phyloP scores from a whole-genome alignment of 1,140 invertebrate species.

The Metopolophium dirhodum region DNA sequence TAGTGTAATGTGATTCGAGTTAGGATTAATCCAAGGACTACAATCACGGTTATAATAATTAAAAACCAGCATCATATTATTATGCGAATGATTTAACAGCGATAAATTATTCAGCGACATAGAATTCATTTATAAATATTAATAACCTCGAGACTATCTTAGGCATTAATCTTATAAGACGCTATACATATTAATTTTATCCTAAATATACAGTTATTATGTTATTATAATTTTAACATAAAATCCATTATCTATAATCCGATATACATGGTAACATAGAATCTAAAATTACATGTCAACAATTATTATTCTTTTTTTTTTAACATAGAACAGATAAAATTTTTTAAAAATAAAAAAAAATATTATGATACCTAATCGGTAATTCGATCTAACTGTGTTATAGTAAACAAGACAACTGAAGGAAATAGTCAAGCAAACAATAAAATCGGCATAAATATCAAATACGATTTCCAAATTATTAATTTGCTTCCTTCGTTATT shows the following conservation, averaged over 20 bases:
- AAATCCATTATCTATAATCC: background rate
- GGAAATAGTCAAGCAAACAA: background rate
- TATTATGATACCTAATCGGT: background rate
- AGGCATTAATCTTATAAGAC: background rate
- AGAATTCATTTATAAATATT: background rate
- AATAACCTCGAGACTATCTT: background rate
- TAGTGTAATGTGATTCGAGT: background rate
- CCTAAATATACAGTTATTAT: background rate
- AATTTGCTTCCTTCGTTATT: background rate
- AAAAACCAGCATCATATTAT: background rate
- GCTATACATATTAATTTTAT: slow-evolving; percentile 14
- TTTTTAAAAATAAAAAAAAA: background rate
- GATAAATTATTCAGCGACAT: background rate
- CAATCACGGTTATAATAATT: background rate
- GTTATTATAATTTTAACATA: background rate
- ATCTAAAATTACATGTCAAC: background rate
- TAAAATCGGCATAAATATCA: background rate
- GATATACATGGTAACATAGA: background rate
- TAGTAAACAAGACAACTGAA: background rate
- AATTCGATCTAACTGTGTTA: background rate
- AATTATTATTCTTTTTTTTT: background rate
- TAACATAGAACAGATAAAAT: background rate
- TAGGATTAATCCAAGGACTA: background rate
- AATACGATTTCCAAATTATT: background rate
- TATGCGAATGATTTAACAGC: background rate